Conservation (phyloP, 1,140 invertebrate species). For the Drosophila nigrodunni region DNA sequence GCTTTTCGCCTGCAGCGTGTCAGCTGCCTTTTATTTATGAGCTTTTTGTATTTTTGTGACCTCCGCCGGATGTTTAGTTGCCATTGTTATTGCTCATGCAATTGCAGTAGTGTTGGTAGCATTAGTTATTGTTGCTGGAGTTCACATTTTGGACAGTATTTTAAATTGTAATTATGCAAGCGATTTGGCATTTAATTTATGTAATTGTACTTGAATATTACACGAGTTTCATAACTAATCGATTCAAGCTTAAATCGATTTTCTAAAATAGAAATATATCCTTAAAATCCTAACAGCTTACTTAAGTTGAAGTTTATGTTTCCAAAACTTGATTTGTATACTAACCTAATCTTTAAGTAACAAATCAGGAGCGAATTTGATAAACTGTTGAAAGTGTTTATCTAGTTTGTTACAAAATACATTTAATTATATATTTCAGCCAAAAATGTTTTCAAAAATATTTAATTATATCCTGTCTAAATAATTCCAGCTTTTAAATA, state of each 20-base stretch:
- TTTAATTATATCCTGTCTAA: too few relatives aligned
- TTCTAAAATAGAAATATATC: not conserved
- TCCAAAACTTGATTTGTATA: not conserved
- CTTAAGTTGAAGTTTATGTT: not conserved
- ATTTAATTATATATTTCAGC: too few relatives aligned
- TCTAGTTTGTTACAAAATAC: too few relatives aligned
- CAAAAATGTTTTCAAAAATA: too few relatives aligned
- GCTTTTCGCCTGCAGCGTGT: constrained; percentile 53
- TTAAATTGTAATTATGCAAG: constrained; percentile 67
- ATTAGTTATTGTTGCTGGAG: constrained; percentile 24
- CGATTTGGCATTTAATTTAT: constrained; percentile 61
- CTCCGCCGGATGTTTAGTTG: constrained; percentile 80
- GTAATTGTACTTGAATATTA: constrained; percentile 38
- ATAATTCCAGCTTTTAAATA: too few relatives aligned
- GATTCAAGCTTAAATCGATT: constrained; percentile 1
- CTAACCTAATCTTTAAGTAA: not conserved
- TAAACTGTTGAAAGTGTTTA: too few relatives aligned
- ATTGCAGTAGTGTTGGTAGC: constrained; percentile 25
- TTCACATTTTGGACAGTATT: constrained; percentile 40
- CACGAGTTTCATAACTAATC: not conserved
- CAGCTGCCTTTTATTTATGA: constrained; percentile 71
- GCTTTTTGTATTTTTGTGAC: constrained; percentile 58
- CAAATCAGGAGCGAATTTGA: too few relatives aligned
- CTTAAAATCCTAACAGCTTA: too few relatives aligned
- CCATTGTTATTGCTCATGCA: constrained; percentile 48